Conservation (phyloP, 1,140 invertebrate species). For the Lamellibrachia luymesi region DNA sequence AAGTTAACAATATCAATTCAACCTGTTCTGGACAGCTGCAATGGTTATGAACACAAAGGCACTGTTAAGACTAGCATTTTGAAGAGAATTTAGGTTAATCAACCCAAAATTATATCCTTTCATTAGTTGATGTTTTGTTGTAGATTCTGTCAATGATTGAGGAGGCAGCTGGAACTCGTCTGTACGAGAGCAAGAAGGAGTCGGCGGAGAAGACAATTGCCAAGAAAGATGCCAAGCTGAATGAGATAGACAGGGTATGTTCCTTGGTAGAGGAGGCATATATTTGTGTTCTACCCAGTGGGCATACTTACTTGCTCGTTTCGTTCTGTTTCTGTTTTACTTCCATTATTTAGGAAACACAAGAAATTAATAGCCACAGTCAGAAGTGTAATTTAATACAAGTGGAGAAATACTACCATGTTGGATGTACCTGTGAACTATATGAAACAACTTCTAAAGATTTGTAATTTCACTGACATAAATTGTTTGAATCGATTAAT, state of each 20-base stretch:
- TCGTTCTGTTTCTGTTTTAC: background rate
- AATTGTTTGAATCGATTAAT: background rate
- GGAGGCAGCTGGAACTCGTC: slow-evolving; percentile 96
- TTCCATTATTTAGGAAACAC: background rate
- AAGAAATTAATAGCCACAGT: background rate
- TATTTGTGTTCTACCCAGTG: background rate
- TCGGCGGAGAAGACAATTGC: slow-evolving; percentile 83
- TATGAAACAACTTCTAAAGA: background rate
- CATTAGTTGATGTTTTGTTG: slow-evolving; percentile 31
- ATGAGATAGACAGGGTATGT: slow-evolving; percentile 79
- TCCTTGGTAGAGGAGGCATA: slow-evolving; percentile 22
- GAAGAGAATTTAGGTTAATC: background rate
- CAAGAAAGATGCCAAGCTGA: slow-evolving; percentile 89
- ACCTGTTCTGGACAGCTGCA: background rate
- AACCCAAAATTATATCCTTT: background rate
- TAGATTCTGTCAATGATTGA: slow-evolving; percentile 97
- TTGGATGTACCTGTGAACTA: background rate
- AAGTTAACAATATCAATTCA: background rate
- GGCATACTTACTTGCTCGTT: background rate
- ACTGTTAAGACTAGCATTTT: background rate
- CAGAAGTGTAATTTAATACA: background rate
- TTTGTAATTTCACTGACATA: background rate
- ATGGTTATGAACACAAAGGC: background rate
- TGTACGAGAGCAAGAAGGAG: slow-evolving; percentile 95
- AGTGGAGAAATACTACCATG: background rate